These are phyloP conservation scores for Circaetus gallicus DNA, from an alignment of 2,113 vertebrate species.

Conservation along the genomic window DNA sequence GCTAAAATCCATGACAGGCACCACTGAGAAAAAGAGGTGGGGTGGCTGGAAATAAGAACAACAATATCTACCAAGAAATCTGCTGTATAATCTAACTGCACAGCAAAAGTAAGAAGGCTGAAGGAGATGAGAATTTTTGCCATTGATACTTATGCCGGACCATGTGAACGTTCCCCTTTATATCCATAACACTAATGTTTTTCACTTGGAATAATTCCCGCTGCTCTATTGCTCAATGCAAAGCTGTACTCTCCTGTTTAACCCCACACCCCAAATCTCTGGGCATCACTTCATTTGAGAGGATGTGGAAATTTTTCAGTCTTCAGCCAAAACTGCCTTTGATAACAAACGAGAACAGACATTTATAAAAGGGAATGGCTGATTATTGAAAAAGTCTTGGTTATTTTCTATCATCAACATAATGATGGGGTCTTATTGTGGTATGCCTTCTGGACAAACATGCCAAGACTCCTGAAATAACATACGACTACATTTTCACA, in stretches of 20 bases:
- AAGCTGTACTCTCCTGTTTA: neutral
- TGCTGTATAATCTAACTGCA: neutral
- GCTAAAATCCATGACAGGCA: neutral
- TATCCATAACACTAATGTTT: neutral
- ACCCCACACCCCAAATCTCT: neutral
- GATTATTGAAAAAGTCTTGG: neutral
- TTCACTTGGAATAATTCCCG: neutral
- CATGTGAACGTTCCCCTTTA: neutral
- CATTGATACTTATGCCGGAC: neutral
- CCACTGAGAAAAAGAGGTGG: neutral
- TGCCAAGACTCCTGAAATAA: neutral
- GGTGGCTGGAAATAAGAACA: neutral
- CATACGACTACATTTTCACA: neutral
- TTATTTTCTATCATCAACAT: constrained; percentile 39
- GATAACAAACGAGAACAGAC: constrained; percentile 20
- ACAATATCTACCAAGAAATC: neutral
- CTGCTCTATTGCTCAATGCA: neutral
- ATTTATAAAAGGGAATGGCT: constrained; percentile 18
- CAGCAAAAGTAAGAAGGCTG: neutral
- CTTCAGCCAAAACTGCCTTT: constrained; percentile 5
- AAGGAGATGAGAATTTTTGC: neutral
- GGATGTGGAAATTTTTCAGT: neutral
- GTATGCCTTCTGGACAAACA: neutral
- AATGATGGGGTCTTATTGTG: constrained; percentile 34
- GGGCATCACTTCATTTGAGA: neutral